Evolutionary conservation across 37 sponge, comb jelly and placozoan genomes (phyloP).

Genomic region (Halichondria panicea): DNA sequence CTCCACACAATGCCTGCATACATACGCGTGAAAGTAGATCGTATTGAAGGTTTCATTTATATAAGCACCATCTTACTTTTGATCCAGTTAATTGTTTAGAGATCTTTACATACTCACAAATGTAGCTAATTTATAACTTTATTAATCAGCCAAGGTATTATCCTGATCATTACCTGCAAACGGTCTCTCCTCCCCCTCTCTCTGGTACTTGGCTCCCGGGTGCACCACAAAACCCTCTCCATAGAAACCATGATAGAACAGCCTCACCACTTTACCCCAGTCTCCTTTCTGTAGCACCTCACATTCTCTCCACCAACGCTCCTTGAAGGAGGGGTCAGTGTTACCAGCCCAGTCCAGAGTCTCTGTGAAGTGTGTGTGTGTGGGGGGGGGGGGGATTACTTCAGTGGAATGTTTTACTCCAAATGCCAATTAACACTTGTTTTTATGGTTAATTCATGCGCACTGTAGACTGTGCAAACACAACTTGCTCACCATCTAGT

Average conservation of each 20-base stretch:
- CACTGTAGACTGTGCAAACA: background rate
- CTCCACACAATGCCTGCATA: conserved; percentile 82
- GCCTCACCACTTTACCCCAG: conserved; percentile 67
- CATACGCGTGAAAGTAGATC: too few relatives aligned
- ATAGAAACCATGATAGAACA: conserved; percentile 88
- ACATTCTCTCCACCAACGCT: conserved; percentile 69
- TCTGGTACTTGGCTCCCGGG: conserved; percentile 36
- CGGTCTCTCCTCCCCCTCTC: conserved; percentile 47
- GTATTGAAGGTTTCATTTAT: too few relatives aligned
- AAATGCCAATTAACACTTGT: background rate
- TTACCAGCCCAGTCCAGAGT: conserved; percentile 82
- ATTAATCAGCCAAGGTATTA: too few relatives aligned
- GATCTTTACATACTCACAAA: too few relatives aligned
- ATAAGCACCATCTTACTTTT: too few relatives aligned
- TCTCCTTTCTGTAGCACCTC: conserved; percentile 61
- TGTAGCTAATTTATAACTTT: too few relatives aligned
- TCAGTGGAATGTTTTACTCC: background rate
- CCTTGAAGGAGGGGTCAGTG: conserved; percentile 43
- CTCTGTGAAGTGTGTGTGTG: conserved; percentile 10
- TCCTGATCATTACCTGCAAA: conserved; percentile 43
- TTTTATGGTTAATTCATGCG: background rate
- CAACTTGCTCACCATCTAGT: conserved; percentile 6
- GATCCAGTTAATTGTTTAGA: too few relatives aligned
- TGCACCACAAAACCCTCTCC: conserved; percentile 75
- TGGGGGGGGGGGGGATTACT: background rate